Conservation (phyloP, 2,888 invertebrate species). For the Lamellibrachia satsuma region DNA sequence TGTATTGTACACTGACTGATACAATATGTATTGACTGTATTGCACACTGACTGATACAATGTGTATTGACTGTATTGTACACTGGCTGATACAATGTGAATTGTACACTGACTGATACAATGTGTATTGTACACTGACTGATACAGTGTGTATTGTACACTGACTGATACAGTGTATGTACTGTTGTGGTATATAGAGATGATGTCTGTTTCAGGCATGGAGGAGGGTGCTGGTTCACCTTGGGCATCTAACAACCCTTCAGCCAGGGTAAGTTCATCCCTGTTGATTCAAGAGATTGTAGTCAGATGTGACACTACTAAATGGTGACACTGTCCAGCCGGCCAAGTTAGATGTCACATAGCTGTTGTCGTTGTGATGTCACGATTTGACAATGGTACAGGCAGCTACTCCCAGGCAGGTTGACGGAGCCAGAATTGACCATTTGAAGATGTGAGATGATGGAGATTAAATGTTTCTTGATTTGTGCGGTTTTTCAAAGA, state of each 20-base stretch:
- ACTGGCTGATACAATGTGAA: too few species aligned
- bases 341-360: background rate
- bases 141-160: background rate
- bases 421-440: background rate
- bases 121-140: background rate
- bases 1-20: too few species aligned
- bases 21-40: too few species aligned
- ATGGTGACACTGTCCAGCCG: background rate
- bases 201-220: background rate
- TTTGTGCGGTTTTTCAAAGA: background rate
- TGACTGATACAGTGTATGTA: background rate
- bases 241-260: constrained; percentile 17
- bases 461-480: background rate
- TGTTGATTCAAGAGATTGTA: background rate
- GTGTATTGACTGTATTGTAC: too few species aligned
- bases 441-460: background rate
- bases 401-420: background rate
- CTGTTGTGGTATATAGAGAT: background rate
- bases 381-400: background rate
- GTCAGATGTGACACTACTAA: background rate
- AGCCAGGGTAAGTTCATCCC: constrained; percentile 10
- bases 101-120: background rate
- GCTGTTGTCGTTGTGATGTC: background rate
- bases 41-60: too few species aligned
- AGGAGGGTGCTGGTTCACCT: background rate